Evolutionary conservation across 2,888 invertebrate species (phyloP).

Genomic region (Eupithecia centaureata): DNA sequence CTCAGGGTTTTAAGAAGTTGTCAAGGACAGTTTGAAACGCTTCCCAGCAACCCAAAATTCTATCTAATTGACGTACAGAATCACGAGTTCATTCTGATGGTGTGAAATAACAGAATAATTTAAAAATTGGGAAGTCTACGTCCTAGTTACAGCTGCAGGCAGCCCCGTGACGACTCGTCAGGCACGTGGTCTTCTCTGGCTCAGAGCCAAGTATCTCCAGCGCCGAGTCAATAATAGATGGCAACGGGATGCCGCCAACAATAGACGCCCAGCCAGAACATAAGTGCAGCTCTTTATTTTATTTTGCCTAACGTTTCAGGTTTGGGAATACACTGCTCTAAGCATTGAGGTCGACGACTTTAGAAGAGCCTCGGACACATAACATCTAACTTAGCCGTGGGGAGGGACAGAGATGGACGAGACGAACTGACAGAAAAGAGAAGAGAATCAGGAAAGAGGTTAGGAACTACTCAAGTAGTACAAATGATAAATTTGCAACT

Average conservation of each 20-base stretch:
- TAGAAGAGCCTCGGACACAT: neutral
- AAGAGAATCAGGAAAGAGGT: neutral
- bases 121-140: constrained; percentile 43
- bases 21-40: neutral
- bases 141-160: constrained; percentile 54
- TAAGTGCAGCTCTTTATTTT: constrained; percentile 24
- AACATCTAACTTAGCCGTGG: neutral
- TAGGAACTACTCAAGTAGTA: too few relatives aligned
- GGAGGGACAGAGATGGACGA: neutral
- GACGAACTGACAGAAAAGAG: neutral
- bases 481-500: too few relatives aligned
- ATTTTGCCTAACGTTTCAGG: constrained; percentile 25
- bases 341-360: constrained; percentile 7
- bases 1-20: neutral
- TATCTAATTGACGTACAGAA: constrained; percentile 12
- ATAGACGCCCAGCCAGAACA: constrained; percentile 68
- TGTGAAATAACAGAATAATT: constrained; percentile 1
- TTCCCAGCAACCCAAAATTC: neutral
- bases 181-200: constrained; percentile 80
- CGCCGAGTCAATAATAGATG: constrained; percentile 83
- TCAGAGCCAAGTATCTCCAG: constrained; percentile 81
- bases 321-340: neutral
- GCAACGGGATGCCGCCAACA: constrained; percentile 83
- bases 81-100: neutral
- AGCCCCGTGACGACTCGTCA: constrained; percentile 73